phyloP scores from a whole-genome alignment of 2,888 invertebrate species.

The Hylaea fasciaria region DNA sequence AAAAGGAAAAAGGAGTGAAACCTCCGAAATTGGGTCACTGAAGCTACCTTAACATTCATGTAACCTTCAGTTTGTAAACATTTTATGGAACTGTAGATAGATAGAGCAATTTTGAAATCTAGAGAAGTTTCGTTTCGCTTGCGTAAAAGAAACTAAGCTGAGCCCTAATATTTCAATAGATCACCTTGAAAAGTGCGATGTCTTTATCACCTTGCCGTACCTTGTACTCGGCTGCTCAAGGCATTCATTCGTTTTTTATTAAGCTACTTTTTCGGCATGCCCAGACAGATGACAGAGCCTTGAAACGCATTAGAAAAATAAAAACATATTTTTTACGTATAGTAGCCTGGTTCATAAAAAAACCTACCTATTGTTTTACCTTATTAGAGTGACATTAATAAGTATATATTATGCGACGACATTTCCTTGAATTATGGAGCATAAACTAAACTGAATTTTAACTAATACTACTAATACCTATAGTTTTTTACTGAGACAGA shows the following conservation, averaged over 20 bases:
- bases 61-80: background rate
- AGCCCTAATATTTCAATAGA: slow-evolving; percentile 35
- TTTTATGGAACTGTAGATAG: background rate
- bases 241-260: slow-evolving; percentile 55
- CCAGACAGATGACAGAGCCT: slow-evolving; percentile 36
- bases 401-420: background rate
- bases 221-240: slow-evolving; percentile 51
- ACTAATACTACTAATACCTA: background rate
- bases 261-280: slow-evolving; percentile 47
- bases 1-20: too few relatives aligned
- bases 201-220: slow-evolving; percentile 56
- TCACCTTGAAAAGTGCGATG: slow-evolving; percentile 59
- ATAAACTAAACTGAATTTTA: background rate
- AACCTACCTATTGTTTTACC: slow-evolving; percentile 11
- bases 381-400: slow-evolving; percentile 13
- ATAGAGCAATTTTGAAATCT: slow-evolving; percentile 10
- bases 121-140: slow-evolving; percentile 9
- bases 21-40: too few relatives aligned
- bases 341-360: slow-evolving; percentile 1
- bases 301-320: slow-evolving; percentile 43
- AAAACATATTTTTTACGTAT: slow-evolving; percentile 26
- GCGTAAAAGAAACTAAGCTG: slow-evolving; percentile 24
- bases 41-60: too few relatives aligned
- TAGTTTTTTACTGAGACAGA: background rate
- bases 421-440: slow-evolving; percentile 1